phyloP scores from a whole-genome alignment of 2,797 vertebrate genomes.

The Artibeus jamaicensis region DNA sequence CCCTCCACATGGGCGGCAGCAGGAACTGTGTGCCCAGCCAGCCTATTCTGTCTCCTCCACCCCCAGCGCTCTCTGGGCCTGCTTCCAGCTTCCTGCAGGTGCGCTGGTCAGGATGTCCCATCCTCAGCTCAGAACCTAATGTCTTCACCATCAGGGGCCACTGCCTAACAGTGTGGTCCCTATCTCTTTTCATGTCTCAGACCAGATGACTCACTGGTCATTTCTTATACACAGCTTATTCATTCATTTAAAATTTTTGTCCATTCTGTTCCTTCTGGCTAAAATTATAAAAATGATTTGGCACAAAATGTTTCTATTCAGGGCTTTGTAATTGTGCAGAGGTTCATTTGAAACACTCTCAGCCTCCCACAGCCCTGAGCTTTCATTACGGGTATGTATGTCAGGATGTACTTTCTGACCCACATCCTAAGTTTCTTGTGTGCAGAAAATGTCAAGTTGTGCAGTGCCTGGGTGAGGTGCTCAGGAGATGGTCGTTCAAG shows the following conservation, averaged over 20 bases:
- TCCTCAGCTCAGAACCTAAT: neutral
- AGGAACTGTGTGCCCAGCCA: fast-evolving
- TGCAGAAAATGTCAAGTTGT: neutral
- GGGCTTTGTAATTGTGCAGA: neutral
- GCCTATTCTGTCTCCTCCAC: no score
- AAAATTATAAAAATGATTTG: neutral
- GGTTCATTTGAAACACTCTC: neutral
- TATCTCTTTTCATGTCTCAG: neutral
- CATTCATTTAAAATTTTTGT: neutral
- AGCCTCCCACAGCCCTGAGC: neutral
- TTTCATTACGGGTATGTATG: neutral
- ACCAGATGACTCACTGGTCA: neutral
- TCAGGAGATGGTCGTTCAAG: neutral
- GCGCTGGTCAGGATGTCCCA: neutral
- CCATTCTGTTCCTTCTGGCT: neutral
- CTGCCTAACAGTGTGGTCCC: neutral
- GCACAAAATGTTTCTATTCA: neutral
- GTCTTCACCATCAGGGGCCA: neutral
- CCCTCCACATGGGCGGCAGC: neutral
- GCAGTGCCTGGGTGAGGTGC: neutral
- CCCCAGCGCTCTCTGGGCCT: neutral
- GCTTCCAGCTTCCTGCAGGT: neutral
- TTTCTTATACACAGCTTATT: neutral
- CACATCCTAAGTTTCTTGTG: neutral
- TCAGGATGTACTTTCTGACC: neutral